phyloP scores from a whole-genome alignment of 2,797 vertebrate genomes.

The Setipinna tenuifilis region DNA sequence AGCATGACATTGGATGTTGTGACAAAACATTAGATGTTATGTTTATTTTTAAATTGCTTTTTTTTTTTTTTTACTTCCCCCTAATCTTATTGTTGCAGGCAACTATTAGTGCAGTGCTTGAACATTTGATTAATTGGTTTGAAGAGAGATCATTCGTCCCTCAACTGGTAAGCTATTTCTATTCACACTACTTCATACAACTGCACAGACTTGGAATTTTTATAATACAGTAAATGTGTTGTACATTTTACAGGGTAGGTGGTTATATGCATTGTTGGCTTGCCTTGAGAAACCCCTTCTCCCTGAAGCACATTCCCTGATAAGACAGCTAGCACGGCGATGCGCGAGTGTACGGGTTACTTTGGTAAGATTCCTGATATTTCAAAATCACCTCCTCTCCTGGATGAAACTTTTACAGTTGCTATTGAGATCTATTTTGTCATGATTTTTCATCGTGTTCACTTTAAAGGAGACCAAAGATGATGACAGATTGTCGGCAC shows the following conservation, averaged over 20 bases:
- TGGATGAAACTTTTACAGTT: background rate
- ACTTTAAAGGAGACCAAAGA: slow-evolving; percentile 82
- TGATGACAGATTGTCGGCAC: slow-evolving; percentile 87
- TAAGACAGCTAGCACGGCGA: slow-evolving; percentile 93
- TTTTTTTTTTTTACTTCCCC: background rate
- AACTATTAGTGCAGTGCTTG: slow-evolving; percentile 86
- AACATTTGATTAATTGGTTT: slow-evolving; percentile 91
- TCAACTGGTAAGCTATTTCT: slow-evolving; percentile 71
- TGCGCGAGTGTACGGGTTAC: slow-evolving; percentile 87
- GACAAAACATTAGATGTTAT: background rate
- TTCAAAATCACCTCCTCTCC: background rate
- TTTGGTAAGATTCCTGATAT: slow-evolving; percentile 71
- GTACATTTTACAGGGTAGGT: slow-evolving; percentile 81
- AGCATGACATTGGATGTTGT: background rate
- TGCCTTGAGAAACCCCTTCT: slow-evolving; percentile 95
- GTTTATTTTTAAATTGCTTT: background rate
- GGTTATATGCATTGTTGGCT: slow-evolving; percentile 90
- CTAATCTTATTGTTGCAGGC: slow-evolving; percentile 68
- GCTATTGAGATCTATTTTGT: background rate
- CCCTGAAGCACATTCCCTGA: slow-evolving; percentile 94
- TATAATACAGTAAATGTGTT: background rate
- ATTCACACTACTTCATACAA: background rate
- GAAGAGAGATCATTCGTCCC: slow-evolving; percentile 84
- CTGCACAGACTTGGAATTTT: background rate
- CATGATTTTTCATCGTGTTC: slow-evolving; percentile 48